Percentiles rank a stretch among this genome's conserved stretches.
phyloP scores from a whole-genome alignment of 92 coral and sea anemone species.

The Zoanthus gigantus region DNA sequence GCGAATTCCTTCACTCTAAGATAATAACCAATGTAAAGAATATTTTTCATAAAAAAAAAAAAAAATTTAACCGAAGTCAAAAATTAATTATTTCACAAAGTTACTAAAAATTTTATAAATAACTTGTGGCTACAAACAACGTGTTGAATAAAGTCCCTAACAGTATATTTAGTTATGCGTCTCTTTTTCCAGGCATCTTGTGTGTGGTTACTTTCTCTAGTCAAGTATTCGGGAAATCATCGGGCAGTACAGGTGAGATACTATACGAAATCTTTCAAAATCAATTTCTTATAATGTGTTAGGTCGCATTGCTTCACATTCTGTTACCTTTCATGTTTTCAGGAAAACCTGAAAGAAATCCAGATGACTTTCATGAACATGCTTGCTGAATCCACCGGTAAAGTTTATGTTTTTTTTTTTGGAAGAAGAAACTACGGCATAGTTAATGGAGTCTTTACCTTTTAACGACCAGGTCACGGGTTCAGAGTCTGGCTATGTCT shows the following conservation, averaged over 20 bases:
- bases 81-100: no score
- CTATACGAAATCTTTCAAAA: background rate
- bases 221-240: conserved; percentile 92
- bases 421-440: background rate
- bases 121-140: background rate
- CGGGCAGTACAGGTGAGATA: conserved; percentile 78
- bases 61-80: no score
- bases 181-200: conserved; percentile 79
- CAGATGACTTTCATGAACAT: conserved; percentile 92
- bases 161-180: background rate
- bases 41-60: no score
- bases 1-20: no score
- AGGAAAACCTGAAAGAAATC: conserved; percentile 83
- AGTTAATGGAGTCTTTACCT: no score
- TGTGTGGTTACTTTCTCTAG: conserved; percentile 90
- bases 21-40: no score
- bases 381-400: conserved; percentile 90
- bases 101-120: no score
- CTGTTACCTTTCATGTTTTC: background rate
- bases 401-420: background rate
- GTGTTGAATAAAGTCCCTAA: background rate
- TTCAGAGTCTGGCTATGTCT: no score
- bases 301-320: background rate
- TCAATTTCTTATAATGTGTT: background rate
- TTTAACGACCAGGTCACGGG: no score